Evolutionary conservation across 2,797 vertebrate genomes (phyloP).

Genomic region (Eremophila alpestris): DNA sequence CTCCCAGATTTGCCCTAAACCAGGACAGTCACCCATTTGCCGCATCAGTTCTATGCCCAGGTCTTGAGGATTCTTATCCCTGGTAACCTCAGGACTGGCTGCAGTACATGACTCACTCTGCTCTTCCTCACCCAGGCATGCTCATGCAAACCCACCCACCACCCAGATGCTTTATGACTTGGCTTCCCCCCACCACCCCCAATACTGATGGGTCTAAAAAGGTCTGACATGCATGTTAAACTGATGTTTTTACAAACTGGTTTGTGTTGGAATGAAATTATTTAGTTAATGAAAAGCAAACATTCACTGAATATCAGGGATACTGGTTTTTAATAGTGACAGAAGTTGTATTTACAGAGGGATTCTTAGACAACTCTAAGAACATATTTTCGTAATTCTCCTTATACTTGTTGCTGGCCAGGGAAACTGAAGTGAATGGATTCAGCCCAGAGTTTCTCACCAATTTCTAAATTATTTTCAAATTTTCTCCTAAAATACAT

Average conservation of each 20-base stretch:
- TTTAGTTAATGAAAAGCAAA: background rate
- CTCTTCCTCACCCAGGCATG: background rate
- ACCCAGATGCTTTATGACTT: background rate
- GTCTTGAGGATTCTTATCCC: fast-evolving
- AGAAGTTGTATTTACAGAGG: background rate
- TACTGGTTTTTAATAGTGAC: background rate
- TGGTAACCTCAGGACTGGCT: fast-evolving
- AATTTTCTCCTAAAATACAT: background rate
- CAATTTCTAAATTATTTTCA: background rate
- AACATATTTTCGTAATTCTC: background rate
- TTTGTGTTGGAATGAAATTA: background rate
- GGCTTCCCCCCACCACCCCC: too few relatives aligned
- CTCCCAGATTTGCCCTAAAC: too few relatives aligned
- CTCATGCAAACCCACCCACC: background rate
- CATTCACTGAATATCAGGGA: background rate
- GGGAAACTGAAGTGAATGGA: background rate
- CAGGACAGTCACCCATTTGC: too few relatives aligned
- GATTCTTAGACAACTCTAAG: background rate
- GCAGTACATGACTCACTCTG: fast-evolving
- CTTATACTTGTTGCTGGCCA: background rate
- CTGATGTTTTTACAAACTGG: background rate
- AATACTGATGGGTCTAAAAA: background rate
- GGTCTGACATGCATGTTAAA: fast-evolving
- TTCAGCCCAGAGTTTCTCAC: background rate
- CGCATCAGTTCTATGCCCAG: fast-evolving